Base-by-base conservation (phyloP, 2,888 invertebrate genomes). In the Chesias legatella region DNA sequence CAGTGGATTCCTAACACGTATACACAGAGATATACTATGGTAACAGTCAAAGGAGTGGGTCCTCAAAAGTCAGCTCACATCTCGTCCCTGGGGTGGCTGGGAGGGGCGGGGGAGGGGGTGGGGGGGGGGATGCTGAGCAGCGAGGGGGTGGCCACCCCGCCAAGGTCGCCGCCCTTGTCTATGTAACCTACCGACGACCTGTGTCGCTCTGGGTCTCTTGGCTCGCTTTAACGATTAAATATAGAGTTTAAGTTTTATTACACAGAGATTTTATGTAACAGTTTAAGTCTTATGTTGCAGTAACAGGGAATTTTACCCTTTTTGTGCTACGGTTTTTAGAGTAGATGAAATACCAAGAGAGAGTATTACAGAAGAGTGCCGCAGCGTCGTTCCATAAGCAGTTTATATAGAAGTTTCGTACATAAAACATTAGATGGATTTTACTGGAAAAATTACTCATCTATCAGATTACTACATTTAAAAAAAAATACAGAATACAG, bases 151-250 rank as follows among this genome's bases (percentile, higher is more conserved):
- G 22, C 32, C 31, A 34, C 31, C 35, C 31, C 23, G 60, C 71
- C 86, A 86, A 86, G 85, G 86, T 85, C 85, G 67, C 77, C 83
- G 79, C 74, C 80, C 82, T 77, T 73, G 77, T 67, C 76, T 75
- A 78, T 69, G 72, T 79, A 79, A 76, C 79, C 73, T 73, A 74
- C 73, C 69, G 61, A 60, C 79, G 80, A 79, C 77, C 76, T 72
- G 63, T 60, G 78, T 77, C 79, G 78, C 74, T n/a, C n/a, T 73
- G 70, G 70, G 70, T 60, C 69, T 64, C 63, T 45, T 31, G 43
- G 55, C 58, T 64, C 62, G 67, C 67, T 68, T 61, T 67, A 67
- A 72, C 71, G 69, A 75, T 81, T 73, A 74, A 50, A 76, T 75
- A 76, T 74, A 67, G 67, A 75, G 70, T 51, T n/a, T 35, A 50